A percentile compares a stretch with the other conserved stretches of the same genome.
phyloP scores from a whole-genome alignment of 2,888 invertebrate species.

The Ecliptopera silaceata region DNA sequence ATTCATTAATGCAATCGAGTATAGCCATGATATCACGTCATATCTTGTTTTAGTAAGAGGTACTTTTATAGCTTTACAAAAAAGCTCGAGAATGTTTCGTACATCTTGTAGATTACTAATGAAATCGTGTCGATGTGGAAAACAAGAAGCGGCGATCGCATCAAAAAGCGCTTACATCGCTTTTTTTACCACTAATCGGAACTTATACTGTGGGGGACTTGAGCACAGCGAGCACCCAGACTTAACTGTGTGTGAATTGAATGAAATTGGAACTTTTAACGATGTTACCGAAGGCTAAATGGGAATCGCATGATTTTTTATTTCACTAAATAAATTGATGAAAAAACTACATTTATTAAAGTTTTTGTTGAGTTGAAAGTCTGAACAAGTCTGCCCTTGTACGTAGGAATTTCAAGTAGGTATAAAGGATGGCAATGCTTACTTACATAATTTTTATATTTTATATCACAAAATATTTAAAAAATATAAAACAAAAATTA shows the following conservation, averaged over 20 bases:
- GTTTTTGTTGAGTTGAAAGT: not conserved
- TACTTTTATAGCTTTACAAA: not conserved
- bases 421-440: too few species aligned
- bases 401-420: too few species aligned
- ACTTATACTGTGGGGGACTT: conserved; percentile 55
- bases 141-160: conserved; percentile 63
- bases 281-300: conserved; percentile 21
- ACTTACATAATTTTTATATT: too few species aligned
- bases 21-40: too few species aligned
- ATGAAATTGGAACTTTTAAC: conserved; percentile 34
- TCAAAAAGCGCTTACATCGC: conserved; percentile 70
- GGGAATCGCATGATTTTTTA: not conserved
- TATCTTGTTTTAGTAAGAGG: too few species aligned
- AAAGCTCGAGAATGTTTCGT: conserved; percentile 39
- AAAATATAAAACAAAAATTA: too few species aligned
- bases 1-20: too few species aligned
- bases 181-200: conserved; percentile 68
- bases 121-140: conserved; percentile 66
- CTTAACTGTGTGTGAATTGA: conserved; percentile 21
- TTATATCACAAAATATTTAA: too few species aligned
- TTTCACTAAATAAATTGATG: not conserved
- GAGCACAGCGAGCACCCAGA: conserved; percentile 36
- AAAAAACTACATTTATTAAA: not conserved
- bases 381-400: too few species aligned
- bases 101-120: conserved; percentile 60